Evolutionary conservation across 2,113 vertebrate species (phyloP).

Genomic region (Martes martes): DNA sequence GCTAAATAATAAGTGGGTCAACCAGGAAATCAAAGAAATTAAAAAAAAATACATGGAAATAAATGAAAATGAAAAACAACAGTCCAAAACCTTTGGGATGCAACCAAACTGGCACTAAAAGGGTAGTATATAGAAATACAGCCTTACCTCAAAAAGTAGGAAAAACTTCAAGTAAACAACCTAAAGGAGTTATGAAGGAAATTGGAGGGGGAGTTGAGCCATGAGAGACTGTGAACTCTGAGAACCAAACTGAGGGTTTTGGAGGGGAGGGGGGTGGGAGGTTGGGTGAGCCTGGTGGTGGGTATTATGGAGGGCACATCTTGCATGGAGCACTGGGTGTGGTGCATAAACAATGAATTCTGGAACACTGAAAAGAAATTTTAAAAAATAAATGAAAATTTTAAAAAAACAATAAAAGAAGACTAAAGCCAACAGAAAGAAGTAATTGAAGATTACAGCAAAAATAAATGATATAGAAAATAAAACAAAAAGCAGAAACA

Average conservation of each 20-base stretch:
- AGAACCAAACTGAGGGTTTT: no score
- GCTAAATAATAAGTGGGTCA: not conserved
- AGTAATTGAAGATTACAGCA: not conserved
- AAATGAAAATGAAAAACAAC: not conserved
- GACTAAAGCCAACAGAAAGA: not conserved
- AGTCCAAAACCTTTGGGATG: not conserved
- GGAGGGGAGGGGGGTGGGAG: no score
- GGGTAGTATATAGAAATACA: not conserved
- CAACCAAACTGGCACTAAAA: not conserved
- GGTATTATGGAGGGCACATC: no score
- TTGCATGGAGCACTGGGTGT: no score
- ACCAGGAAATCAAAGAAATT: not conserved
- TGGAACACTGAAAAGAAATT: no score
- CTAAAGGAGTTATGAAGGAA: not conserved
- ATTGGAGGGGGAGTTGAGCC: no score
- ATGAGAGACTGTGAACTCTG: no score
- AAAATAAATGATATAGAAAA: not conserved
- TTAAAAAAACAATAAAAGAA: not conserved
- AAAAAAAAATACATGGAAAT: not conserved
- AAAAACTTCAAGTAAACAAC: not conserved
- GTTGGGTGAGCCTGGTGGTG: no score
- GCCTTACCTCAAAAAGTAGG: not conserved
- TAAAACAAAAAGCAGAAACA: not conserved
- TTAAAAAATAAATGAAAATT: no score
- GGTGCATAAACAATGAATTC: no score